These are phyloP conservation scores for Fissipunctia ypsillon DNA, from an alignment of 2,888 invertebrate genomes.

Conservation along the genomic window DNA sequence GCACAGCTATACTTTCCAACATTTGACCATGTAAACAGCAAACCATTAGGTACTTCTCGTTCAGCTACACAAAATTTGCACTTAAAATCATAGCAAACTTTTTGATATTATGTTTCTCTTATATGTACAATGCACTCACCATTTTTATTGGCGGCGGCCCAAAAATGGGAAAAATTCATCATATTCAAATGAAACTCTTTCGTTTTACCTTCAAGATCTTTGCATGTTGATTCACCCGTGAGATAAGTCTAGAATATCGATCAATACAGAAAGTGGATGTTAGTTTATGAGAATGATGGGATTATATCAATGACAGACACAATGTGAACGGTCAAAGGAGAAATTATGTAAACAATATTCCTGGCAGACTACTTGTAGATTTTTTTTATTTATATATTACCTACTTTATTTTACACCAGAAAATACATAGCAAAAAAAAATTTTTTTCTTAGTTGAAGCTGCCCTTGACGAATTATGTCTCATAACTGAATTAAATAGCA, in stretches of 20 bases:
- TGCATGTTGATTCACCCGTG: slow-evolving; percentile 41
- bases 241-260: slow-evolving; percentile 10
- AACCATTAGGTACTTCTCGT: not conserved
- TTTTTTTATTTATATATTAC: no score
- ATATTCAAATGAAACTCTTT: slow-evolving; percentile 28
- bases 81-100: slow-evolving; percentile 13
- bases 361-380: no score
- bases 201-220: slow-evolving; percentile 9
- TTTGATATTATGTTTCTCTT: slow-evolving; percentile 24
- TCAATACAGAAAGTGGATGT: not conserved
- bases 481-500: no score
- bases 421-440: no score
- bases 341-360: no score
- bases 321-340: no score
- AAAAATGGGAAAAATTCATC: slow-evolving; percentile 20
- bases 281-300: no score
- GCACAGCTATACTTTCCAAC: not conserved
- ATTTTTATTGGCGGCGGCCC: slow-evolving; percentile 14
- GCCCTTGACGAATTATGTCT: no score
- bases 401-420: no score
- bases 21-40: not conserved
- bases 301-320: no score
- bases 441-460: no score
- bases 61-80: not conserved
- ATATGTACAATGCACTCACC: slow-evolving; percentile 17